phyloP scores from a whole-genome alignment of 2,113 vertebrate species.

The Lagopus muta region DNA sequence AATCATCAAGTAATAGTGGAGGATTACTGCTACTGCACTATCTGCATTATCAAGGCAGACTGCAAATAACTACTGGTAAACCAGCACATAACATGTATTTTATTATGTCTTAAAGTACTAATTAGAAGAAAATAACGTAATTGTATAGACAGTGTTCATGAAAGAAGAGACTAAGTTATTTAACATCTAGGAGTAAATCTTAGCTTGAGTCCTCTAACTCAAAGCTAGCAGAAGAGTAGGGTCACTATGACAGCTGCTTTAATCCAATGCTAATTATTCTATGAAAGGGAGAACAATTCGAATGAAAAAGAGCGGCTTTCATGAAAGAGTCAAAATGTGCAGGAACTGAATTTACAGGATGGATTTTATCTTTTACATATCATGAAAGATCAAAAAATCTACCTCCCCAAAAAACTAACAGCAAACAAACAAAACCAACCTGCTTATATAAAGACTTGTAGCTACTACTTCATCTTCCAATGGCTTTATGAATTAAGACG shows the following conservation, averaged over 20 bases:
- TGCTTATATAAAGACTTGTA: background rate
- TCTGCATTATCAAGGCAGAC: background rate
- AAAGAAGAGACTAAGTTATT: background rate
- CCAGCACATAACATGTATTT: background rate
- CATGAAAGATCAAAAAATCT: background rate
- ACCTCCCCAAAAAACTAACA: too few relatives aligned
- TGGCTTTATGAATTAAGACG: background rate
- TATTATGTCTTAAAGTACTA: background rate
- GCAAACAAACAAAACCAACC: too few relatives aligned
- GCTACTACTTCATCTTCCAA: background rate
- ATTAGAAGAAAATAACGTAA: background rate
- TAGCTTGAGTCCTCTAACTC: background rate
- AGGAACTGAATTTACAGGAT: background rate
- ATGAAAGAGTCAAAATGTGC: background rate
- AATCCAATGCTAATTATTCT: background rate
- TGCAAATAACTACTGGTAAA: background rate
- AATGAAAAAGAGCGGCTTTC: background rate
- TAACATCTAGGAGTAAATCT: background rate
- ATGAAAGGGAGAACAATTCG: background rate
- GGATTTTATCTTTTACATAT: background rate
- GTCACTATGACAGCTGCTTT: background rate
- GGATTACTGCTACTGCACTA: background rate
- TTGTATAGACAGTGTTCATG: background rate
- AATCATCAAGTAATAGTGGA: background rate
- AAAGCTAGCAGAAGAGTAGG: background rate